Evolutionary conservation across 1,140 invertebrate genomes (phyloP).

Genomic region (Heliconius melpomene): DNA sequence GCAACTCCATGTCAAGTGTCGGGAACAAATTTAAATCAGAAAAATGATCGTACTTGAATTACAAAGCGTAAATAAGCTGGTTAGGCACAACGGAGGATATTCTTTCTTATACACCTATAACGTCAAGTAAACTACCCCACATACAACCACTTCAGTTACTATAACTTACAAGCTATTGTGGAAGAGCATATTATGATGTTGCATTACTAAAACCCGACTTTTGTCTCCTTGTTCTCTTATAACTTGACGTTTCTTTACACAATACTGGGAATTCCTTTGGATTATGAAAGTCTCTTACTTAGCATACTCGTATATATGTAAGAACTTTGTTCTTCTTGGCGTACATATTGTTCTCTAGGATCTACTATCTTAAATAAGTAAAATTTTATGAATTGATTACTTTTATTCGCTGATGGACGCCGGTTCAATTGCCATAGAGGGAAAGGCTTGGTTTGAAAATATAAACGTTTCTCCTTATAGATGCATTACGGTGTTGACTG

Average conservation of each 20-base stretch:
- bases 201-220: background rate
- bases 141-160: background rate
- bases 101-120: no score
- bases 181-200: background rate
- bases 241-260: conserved; percentile 5
- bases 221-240: background rate
- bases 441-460: no score
- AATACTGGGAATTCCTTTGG: background rate
- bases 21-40: no score
- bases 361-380: no score
- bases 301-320: background rate
- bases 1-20: no score
- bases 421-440: no score
- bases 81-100: no score
- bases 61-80: background rate
- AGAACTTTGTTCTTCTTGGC: background rate
- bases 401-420: no score
- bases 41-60: background rate
- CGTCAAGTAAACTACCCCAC: no score
- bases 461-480: no score
- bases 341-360: background rate
- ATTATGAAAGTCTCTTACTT: background rate
- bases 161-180: conserved; percentile 2
- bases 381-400: no score
- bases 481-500: no score